Evolutionary conservation across 2,797 vertebrate genomes (phyloP).

Genomic region (Muscicapa comitata): DNA sequence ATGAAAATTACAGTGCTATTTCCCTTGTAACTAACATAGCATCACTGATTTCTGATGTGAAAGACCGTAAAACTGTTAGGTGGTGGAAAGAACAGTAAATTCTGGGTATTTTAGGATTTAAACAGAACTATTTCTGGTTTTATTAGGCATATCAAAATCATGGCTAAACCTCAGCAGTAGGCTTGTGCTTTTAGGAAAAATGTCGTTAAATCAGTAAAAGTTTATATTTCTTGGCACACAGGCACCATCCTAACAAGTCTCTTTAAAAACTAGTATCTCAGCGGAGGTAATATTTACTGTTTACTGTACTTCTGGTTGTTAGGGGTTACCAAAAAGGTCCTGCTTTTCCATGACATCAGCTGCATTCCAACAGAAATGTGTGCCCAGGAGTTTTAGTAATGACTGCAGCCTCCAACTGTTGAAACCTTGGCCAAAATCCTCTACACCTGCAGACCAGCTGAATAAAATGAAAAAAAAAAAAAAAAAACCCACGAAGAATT

Average conservation of each 20-base stretch:
- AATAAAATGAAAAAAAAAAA: slow-evolving; percentile 41
- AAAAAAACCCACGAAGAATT: slow-evolving; percentile 29
- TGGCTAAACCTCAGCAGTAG: slow-evolving; percentile 57
- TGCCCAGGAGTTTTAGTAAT: slow-evolving; percentile 68
- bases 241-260: slow-evolving; percentile 58
- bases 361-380: slow-evolving; percentile 67
- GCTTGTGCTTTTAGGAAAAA: slow-evolving; percentile 62
- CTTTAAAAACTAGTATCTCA: slow-evolving; percentile 61
- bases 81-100: slow-evolving; percentile 63
- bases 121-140: slow-evolving; percentile 64
- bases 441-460: slow-evolving; percentile 73
- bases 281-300: slow-evolving; percentile 71
- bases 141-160: slow-evolving; percentile 52
- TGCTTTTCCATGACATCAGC: slow-evolving; percentile 77
- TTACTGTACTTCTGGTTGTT: slow-evolving; percentile 74
- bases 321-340: slow-evolving; percentile 68
- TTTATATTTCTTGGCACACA: slow-evolving; percentile 74
- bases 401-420: slow-evolving; percentile 48
- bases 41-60: slow-evolving; percentile 22
- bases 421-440: slow-evolving; percentile 58
- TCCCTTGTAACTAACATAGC: slow-evolving; percentile 17
- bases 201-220: slow-evolving; percentile 59
- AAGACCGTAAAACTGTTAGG: slow-evolving; percentile 16
- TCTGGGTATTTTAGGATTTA: slow-evolving; percentile 53
- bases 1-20: slow-evolving; percentile 22